A percentile compares a stretch with the other conserved stretches of the same genome.
These are phyloP conservation scores for Synanthedon myopaeformis DNA, from an alignment of 2,888 invertebrate species.

Conservation along the genomic window DNA sequence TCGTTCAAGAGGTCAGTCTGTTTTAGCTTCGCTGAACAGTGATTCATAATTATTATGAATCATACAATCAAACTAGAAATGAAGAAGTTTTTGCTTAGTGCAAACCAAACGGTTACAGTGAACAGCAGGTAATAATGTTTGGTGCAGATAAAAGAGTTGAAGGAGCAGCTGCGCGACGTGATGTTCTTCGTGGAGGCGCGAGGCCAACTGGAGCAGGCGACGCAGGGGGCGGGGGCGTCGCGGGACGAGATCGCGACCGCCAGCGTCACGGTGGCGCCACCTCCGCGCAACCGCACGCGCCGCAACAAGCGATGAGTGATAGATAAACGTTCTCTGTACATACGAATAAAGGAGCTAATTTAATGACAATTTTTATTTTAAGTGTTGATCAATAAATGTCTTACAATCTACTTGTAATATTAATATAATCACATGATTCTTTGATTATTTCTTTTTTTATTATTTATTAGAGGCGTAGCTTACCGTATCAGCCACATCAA, in stretches of 20 bases:
- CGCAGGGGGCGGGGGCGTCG: conserved; percentile 15
- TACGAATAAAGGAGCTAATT: no score
- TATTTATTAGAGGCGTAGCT: no score
- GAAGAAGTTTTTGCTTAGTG: not conserved
- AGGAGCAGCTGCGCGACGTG: conserved; percentile 94
- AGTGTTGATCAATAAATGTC: no score
- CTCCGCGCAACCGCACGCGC: conserved; percentile 2
- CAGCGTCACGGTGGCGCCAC: conserved; percentile 26
- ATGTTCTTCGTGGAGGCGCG: conserved; percentile 97
- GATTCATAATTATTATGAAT: no score
- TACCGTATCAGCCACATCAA: no score
- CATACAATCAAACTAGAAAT: no score
- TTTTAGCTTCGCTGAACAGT: not conserved
- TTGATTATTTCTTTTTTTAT: no score
- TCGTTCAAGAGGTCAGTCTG: conserved; percentile 29
- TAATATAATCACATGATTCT: no score
- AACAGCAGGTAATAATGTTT: conserved; percentile 5
- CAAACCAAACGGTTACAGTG: no score
- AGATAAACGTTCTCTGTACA: no score
- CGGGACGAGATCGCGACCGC: conserved; percentile 33
- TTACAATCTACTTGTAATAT: no score
- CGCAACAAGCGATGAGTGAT: conserved; percentile 7
- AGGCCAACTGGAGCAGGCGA: conserved; percentile 28
- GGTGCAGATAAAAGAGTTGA: conserved; percentile 81
- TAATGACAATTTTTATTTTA: no score